Base-by-base conservation (phyloP, 2,888 invertebrate species). In the Pharmacophagus antenor region DNA sequence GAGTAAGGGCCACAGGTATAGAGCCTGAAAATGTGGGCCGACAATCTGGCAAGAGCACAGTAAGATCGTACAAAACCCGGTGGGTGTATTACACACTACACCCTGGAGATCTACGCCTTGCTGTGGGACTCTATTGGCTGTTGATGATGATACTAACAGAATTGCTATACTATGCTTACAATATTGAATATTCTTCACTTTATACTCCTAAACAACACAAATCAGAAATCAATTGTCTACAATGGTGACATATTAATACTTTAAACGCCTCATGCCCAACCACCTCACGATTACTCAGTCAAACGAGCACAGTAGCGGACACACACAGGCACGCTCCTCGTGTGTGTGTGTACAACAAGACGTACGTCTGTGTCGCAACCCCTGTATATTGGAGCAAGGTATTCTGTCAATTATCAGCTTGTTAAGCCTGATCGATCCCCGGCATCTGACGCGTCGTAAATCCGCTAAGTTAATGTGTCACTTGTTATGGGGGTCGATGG, bases 381-480 rank as follows among this genome's bases (percentile, higher is more conserved):
- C 61, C 54, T 49, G 58, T 52, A 41, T 64, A 63, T 62, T 56
- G 62, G 62, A 62, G 58, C 61, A 67, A 69, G 71, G 73, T 77
- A 76, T 76, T 74, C 82, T 84, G 85, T 85, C 88, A 87, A 87
- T 87, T 87, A 85, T 77, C 78, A 73, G 74, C 82, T 84, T 77
- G 86, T 85, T 84, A 84, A 79, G 67, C 62, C 73, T 80, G 82
- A 85, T 84, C 72, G 79, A 84, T 85, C 73, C 76, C 65, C 72
- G 72, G 69, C 66, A 67, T 70, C 67, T 64, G 72, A 65, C 65
- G 65, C 67, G 71, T 73, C 76, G 77, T 84, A 82, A 78, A 70
- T 84, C 71, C 70, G 67, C 63, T 63, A 65, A 73, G 67, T 72
- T 73, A 74, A 76, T 72, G 73, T 71, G 70, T 69, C 71, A 66